phyloP scores from a whole-genome alignment of 1,140 invertebrate genomes.

The Conopomorpha cramerella region DNA sequence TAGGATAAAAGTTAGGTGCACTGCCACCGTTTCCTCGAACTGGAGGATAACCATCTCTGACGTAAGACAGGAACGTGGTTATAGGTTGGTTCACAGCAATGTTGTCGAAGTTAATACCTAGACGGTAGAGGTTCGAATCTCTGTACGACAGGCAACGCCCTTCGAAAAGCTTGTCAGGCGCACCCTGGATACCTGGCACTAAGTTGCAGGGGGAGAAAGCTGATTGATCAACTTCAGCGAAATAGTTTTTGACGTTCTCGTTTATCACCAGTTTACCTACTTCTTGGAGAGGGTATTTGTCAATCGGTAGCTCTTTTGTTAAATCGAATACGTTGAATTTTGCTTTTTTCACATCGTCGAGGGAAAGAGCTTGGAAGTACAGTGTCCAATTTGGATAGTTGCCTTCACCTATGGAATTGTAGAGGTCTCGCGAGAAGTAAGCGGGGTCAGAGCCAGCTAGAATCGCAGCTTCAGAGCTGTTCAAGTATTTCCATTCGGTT shows the following conservation, averaged over 20 bases:
- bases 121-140: slow-evolving; percentile 82
- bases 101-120: slow-evolving; percentile 84
- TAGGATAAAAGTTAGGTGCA: slow-evolving; percentile 90
- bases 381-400: slow-evolving; percentile 65
- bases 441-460: not conserved
- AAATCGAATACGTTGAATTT: slow-evolving; percentile 65
- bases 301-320: slow-evolving; percentile 75
- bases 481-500: not conserved
- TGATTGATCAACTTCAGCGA: slow-evolving; percentile 82
- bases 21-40: slow-evolving; percentile 66
- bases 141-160: slow-evolving; percentile 83
- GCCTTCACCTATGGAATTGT: not conserved
- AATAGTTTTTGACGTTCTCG: slow-evolving; percentile 80
- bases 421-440: not conserved
- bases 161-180: slow-evolving; percentile 84
- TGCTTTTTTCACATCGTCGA: slow-evolving; percentile 41
- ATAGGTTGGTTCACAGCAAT: slow-evolving; percentile 87
- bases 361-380: slow-evolving; percentile 57
- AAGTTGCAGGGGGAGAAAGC: slow-evolving; percentile 84
- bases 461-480: not conserved
- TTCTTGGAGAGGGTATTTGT: slow-evolving; percentile 22
- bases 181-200: slow-evolving; percentile 80
- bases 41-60: slow-evolving; percentile 78
- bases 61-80: slow-evolving; percentile 50
- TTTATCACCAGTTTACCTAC: slow-evolving; percentile 83